These are phyloP conservation scores for Proisotoma minuta DNA, from an alignment of 2,888 invertebrate species.

Conservation along the genomic window DNA sequence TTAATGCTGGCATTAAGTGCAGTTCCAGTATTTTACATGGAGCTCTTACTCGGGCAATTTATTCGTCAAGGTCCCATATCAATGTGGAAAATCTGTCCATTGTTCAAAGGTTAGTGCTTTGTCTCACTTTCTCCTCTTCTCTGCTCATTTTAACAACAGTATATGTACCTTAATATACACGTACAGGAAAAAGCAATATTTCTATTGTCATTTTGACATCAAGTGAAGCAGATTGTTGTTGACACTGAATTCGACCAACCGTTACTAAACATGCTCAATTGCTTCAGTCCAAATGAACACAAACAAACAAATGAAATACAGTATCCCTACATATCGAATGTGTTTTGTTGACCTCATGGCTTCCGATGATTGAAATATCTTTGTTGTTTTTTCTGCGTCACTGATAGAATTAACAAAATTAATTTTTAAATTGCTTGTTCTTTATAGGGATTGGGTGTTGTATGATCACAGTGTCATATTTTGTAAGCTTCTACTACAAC, in stretches of 20 bases:
- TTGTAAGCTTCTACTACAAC: slow-evolving; percentile 77
- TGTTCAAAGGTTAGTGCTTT: slow-evolving; percentile 66
- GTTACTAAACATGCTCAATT: too few species aligned
- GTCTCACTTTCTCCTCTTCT: background rate
- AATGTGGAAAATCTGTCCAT: slow-evolving; percentile 48
- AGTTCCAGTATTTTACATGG: slow-evolving; percentile 73
- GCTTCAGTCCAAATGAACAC: too few species aligned
- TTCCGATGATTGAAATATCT: too few species aligned
- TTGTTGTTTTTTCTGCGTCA: too few species aligned
- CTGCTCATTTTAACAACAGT: background rate
- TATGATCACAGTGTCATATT: slow-evolving; percentile 72
- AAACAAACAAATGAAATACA: too few species aligned
- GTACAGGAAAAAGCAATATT: background rate
- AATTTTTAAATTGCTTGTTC: too few species aligned
- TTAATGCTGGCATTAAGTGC: slow-evolving; percentile 71
- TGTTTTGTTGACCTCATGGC: too few species aligned
- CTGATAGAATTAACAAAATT: too few species aligned
- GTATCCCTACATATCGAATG: too few species aligned
- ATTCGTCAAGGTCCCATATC: slow-evolving; percentile 68
- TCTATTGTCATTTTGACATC: too few species aligned
- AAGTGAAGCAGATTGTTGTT: too few species aligned
- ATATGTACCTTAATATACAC: background rate
- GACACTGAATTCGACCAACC: too few species aligned
- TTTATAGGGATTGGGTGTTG: slow-evolving; percentile 69
- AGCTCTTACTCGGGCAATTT: slow-evolving; percentile 70